Conservation (phyloP, 2,113 vertebrate genomes). For the Scalopus aquaticus region DNA sequence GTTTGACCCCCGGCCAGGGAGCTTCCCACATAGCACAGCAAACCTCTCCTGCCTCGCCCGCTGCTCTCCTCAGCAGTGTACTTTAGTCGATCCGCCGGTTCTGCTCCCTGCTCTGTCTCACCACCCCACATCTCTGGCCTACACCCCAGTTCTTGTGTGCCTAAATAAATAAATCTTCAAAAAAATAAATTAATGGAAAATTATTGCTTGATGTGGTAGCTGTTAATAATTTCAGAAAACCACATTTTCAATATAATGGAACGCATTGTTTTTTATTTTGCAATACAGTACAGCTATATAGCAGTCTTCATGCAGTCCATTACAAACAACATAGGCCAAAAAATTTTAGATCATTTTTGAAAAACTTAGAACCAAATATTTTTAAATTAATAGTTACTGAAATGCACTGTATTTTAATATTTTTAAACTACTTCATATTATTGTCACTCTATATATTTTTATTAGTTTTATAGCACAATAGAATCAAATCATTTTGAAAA, state of each 20-base stretch:
- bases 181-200: background rate
- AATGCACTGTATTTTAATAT: background rate
- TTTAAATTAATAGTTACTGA: background rate
- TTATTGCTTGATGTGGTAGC: background rate
- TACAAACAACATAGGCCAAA: background rate
- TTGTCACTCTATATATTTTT: background rate
- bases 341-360: background rate
- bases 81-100: too few species aligned
- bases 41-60: too few species aligned
- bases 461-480: background rate
- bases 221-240: background rate
- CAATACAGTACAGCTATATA: rapidly evolving
- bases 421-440: background rate
- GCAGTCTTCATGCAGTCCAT: background rate
- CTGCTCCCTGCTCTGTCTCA: too few species aligned
- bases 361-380: background rate
- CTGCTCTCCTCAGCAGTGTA: too few species aligned
- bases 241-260: background rate
- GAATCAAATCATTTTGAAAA: background rate
- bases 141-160: too few species aligned
- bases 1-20: too few species aligned
- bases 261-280: background rate
- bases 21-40: too few species aligned
- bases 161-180: too few species aligned
- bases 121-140: too few species aligned